Evolutionary conservation across 2,113 vertebrate species (phyloP).

Genomic region (Anhinga rufa): DNA sequence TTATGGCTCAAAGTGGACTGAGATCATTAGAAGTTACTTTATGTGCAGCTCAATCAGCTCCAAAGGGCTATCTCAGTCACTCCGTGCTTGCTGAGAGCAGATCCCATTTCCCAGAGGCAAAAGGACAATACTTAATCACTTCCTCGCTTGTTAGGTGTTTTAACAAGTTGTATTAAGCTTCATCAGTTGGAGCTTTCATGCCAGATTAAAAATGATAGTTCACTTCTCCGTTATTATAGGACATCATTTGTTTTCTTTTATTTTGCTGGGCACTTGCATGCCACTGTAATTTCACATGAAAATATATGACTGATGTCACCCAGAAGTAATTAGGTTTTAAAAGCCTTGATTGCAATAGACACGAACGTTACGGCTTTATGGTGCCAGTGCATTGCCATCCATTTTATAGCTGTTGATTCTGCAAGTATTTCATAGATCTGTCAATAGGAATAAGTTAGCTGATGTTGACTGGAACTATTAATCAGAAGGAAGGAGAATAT

Average conservation of each 20-base stretch:
- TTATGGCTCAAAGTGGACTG: slow-evolving; percentile 65
- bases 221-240: slow-evolving; percentile 48
- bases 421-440: slow-evolving; percentile 67
- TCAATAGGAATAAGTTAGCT: slow-evolving; percentile 63
- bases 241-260: slow-evolving; percentile 66
- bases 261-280: slow-evolving; percentile 46
- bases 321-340: slow-evolving; percentile 71
- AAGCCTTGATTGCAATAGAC: slow-evolving; percentile 64
- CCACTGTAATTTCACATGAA: slow-evolving; percentile 55
- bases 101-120: slow-evolving; percentile 54
- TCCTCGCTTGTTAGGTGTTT: slow-evolving; percentile 63
- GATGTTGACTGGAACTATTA: slow-evolving; percentile 56
- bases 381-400: slow-evolving; percentile 15
- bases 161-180: slow-evolving; percentile 68
- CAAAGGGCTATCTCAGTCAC: slow-evolving; percentile 45
- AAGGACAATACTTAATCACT: slow-evolving; percentile 63
- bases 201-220: slow-evolving; percentile 66
- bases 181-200: slow-evolving; percentile 43
- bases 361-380: slow-evolving; percentile 40
- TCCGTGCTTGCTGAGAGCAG: background rate
- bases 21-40: slow-evolving; percentile 63
- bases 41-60: slow-evolving; percentile 48
- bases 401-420: slow-evolving; percentile 60
- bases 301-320: slow-evolving; percentile 68
- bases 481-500: slow-evolving; percentile 38